phyloP scores from a whole-genome alignment of 2,113 vertebrate genomes.

The Sturnus vulgaris region DNA sequence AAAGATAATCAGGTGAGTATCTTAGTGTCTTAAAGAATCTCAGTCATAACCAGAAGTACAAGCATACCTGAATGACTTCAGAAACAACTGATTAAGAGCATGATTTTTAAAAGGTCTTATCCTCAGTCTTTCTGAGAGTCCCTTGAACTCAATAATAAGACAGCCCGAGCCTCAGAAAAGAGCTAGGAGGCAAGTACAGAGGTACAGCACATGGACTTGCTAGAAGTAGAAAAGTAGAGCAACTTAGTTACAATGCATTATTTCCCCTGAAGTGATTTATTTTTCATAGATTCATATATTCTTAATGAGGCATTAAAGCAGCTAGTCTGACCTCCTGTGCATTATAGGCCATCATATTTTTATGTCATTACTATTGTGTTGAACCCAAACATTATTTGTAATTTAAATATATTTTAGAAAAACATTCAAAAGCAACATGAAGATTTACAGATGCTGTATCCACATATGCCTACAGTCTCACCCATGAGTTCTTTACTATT shows the following conservation, averaged over 20 bases:
- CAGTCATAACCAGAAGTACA: not conserved
- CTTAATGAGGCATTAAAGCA: not conserved
- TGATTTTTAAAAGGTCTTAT: not conserved
- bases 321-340: not conserved
- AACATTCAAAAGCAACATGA: not conserved
- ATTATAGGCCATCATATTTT: not conserved
- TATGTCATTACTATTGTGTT: not conserved
- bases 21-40: not conserved
- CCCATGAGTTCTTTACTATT: not conserved
- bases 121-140: not conserved
- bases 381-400: not conserved
- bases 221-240: not conserved
- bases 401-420: not conserved
- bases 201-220: not conserved
- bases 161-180: not conserved
- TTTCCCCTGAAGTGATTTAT: not conserved
- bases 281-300: not conserved
- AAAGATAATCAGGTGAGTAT: not conserved
- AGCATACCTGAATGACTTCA: fast-evolving
- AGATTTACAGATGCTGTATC: not conserved
- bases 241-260: not conserved
- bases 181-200: not conserved
- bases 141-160: not conserved
- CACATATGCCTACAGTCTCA: not conserved
- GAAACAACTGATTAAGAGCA: not conserved